Evolutionary conservation across 2,797 vertebrate genomes (phyloP).

Genomic region (Pteronotus mesoamericanus): DNA sequence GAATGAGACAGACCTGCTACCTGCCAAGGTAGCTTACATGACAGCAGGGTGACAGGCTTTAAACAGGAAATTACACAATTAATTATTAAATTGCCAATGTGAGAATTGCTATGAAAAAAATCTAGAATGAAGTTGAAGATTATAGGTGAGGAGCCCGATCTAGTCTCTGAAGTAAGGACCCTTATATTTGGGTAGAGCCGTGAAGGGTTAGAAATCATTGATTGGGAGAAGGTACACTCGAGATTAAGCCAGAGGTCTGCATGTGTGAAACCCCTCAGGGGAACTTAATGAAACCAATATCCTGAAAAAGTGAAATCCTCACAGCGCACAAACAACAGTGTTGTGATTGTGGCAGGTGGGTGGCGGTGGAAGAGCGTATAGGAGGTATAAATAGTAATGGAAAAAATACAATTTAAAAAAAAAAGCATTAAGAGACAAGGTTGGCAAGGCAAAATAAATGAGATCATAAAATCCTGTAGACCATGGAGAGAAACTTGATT

Average conservation of each 20-base stretch:
- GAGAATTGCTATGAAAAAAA: neutral
- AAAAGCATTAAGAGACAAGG: neutral
- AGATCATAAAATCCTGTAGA: neutral
- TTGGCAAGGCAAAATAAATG: neutral
- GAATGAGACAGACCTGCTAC: neutral
- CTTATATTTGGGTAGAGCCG: neutral
- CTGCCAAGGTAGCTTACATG: neutral
- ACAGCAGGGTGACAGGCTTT: neutral
- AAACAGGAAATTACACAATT: neutral
- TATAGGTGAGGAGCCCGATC: neutral
- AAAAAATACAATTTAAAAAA: neutral
- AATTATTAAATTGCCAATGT: neutral
- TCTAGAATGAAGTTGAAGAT: neutral
- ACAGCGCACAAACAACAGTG: neutral
- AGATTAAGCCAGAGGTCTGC: neutral
- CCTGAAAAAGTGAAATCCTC: neutral
- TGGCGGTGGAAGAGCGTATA: no score
- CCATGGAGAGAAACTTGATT: neutral
- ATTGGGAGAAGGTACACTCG: neutral
- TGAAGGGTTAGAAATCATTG: neutral
- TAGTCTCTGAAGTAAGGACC: neutral
- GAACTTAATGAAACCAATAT: neutral
- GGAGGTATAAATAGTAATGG: no score
- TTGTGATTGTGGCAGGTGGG: no score
- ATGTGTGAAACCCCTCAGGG: neutral